Evolutionary conservation across 2,888 invertebrate genomes (phyloP), one percentile per base, ranked within the genome.

Genomic region (Melieria omissa): DNA sequence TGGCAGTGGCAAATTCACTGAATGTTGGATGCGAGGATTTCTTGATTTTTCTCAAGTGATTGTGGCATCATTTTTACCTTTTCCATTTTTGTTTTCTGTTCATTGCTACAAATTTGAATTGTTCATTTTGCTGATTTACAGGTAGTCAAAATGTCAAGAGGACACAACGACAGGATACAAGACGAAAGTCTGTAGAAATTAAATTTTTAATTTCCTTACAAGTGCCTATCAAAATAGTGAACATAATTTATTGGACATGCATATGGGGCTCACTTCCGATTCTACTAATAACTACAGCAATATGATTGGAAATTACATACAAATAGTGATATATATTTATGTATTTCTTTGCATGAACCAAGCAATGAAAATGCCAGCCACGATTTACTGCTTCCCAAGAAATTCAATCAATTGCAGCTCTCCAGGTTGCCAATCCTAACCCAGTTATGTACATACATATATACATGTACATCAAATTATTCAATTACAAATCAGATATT

Each of bases 21-120:
- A 9, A 29, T 52, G 52, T 52, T 52, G 52, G 66, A 57, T 65
- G 61, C 60, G 41, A 73, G 52, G 58, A 77, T 78, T 76, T 78
- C 78, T 79, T 82, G 82, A 83, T 82, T 83, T 82, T 82, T 82
- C 82, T 82, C 82, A 82, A 83, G 82, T 81, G 82, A 82, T 82
- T 82, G 82, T 77, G 61, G 58, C 71, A 71, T 71, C 60, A 44
- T 42, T 54, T 64, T 71, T 65, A 65, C 62, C 62, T 62, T 62
- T 63, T 61, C 55, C 46, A 52, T 41, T 60, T 47, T 46, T 62
- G 61, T 54, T 69, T 69, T 69, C 62, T 55, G 62, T 69, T 62
- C 63, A 61, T 69, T 69, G 46, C 62, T 62, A 63, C 54, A 54
- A 16, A 55, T 69, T 45, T 41, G 7, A 62, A 61, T 69, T 62